Evolutionary conservation across 1,140 invertebrate species (phyloP), one percentile per base, ranked within the genome.

Genomic region (Sitobion miscanthi): DNA sequence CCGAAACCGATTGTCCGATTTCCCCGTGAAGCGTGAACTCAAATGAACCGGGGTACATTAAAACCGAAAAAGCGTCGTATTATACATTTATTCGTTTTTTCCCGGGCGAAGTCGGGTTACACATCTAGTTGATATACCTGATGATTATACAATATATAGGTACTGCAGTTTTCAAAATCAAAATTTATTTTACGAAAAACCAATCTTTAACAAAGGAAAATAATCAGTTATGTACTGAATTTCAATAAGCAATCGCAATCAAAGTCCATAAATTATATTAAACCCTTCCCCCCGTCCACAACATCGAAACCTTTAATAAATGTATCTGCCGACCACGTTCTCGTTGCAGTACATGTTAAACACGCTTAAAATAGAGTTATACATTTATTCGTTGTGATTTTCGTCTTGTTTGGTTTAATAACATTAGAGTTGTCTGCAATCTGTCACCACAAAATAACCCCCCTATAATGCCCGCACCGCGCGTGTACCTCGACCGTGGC

Each of bases 381-480:
- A 25, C 54, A 89, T 89, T 57, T 57, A 57, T 54, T 77, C 62
- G 87, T 89, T 57, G 38, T 38, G 49, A 49, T 88, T 25, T 38
- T 57, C 35, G 52, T 57, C n/a, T 35, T 57, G 49, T 89, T 25
- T 42, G 88, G 49, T 89, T 89, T 54, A 54, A 89, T 38, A 54
- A 54, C 35, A 89, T 89, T 89, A 89, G 8, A 89, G 49, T 47
- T 17, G 30, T 89, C 49, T 47, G 9, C 86, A 54, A 89, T 89
- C 87, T 89, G 88, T 57, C 88, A 89, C 88, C 88, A 57, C 88
- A 89, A 30, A 38, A 89, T 57, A 38, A 54, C 21, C 52, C 9
- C 21, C 21, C 35, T 23, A 35, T 89, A 89, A 89, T 89, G n/a
- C 52, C 21, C 20, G 47, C 35, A 3, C 3, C n/a, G 62, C n/a